Conservation (phyloP, 1,140 invertebrate species). For the Medauroidea extradentata region DNA sequence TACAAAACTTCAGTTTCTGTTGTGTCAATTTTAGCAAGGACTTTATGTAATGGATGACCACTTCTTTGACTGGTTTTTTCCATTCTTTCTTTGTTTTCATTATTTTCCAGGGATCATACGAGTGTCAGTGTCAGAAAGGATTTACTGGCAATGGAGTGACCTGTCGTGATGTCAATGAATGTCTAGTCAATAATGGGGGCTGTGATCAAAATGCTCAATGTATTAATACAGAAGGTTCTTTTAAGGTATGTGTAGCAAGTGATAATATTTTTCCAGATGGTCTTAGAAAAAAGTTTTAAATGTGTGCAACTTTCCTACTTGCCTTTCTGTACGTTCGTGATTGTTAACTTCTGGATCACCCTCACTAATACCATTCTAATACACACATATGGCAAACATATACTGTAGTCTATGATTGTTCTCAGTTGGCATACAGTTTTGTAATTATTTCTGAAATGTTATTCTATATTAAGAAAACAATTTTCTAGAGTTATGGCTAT, state of each 20-base stretch:
- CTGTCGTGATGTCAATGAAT: conserved; percentile 77
- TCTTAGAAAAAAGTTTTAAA: not conserved
- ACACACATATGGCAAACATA: too few relatives aligned
- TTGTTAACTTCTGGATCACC: not conserved
- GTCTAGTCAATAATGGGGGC: conserved; percentile 71
- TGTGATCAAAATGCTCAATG: conserved; percentile 84
- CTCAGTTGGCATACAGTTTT: too few relatives aligned
- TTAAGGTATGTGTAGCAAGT: conserved; percentile 36
- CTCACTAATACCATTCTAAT: too few relatives aligned
- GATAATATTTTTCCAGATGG: not conserved
- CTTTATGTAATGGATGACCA: too few relatives aligned
- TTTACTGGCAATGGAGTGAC: conserved; percentile 73
- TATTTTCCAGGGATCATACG: conserved; percentile 63
- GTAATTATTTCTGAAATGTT: too few relatives aligned
- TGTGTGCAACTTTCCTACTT: not conserved
- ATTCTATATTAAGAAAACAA: too few relatives aligned
- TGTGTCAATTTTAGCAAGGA: too few relatives aligned
- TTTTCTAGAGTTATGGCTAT: too few relatives aligned
- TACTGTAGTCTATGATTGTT: too few relatives aligned
- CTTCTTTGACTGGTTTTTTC: too few relatives aligned
- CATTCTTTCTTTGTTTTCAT: too few relatives aligned
- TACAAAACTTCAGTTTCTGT: too few relatives aligned
- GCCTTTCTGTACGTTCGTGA: not conserved
- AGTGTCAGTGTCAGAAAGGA: conserved; percentile 78
- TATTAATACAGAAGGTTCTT: conserved; percentile 61